Percentiles rank a stretch among this genome's conserved stretches.
These are phyloP conservation scores for Octopus sinensis DNA, from an alignment of 1,140 invertebrate species.

Conservation along the genomic window DNA sequence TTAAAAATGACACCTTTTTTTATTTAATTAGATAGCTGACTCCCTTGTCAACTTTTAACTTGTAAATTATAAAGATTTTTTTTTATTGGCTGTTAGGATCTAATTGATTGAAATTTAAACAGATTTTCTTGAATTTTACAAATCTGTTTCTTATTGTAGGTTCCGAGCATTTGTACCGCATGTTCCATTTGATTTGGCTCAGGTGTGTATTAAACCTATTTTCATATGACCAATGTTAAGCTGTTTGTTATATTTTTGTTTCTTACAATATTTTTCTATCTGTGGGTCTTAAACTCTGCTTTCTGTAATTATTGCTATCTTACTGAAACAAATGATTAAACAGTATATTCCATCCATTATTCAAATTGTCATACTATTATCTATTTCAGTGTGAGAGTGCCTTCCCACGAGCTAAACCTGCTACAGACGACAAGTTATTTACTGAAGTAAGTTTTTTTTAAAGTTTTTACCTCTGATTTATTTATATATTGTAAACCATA, in stretches of 20 bases:
- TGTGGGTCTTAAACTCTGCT: neutral
- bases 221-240: too few species aligned
- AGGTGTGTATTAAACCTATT: slow-evolving; percentile 52
- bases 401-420: slow-evolving; percentile 81
- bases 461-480: neutral
- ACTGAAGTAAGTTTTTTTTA: slow-evolving; percentile 66
- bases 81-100: too few species aligned
- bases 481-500: neutral
- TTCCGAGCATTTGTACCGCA: slow-evolving; percentile 63
- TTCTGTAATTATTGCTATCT: slow-evolving; percentile 1
- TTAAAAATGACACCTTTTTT: too few species aligned
- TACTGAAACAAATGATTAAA: slow-evolving; percentile 14
- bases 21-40: too few species aligned
- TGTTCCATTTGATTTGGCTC: slow-evolving; percentile 84
- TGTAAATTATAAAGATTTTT: too few species aligned
- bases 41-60: too few species aligned
- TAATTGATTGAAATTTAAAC: too few species aligned
- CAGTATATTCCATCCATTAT: neutral
- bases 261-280: too few species aligned
- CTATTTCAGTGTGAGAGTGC: slow-evolving; percentile 70
- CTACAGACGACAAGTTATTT: slow-evolving; percentile 76
- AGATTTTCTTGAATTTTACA: too few species aligned
- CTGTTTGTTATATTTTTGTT: too few species aligned
- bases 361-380: too few species aligned
- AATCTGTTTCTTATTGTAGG: slow-evolving; percentile 31